Evolutionary conservation across 2,888 invertebrate genomes (phyloP), one percentile per base, ranked within the genome.

Genomic region (Plusia festucae): DNA sequence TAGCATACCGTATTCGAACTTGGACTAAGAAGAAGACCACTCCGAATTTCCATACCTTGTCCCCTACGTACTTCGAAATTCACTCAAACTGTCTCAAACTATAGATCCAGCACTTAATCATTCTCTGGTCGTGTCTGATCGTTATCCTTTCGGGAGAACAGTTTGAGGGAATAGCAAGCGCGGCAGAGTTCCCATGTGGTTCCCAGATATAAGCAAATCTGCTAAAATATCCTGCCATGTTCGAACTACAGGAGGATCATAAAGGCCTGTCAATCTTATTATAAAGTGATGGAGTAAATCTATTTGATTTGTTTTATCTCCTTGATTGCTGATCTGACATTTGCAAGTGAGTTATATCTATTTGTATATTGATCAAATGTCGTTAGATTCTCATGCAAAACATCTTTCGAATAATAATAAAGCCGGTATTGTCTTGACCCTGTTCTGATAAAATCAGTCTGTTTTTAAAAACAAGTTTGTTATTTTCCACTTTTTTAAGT

Each of bases 281-380:
- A 5, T 52, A 15, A 44, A 53, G 53, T 58, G 55, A 55, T 34
- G 53, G 64, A 60, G 60, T 57, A 64, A 74, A 60, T n/a, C n/a
- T 44, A 15, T 49, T 60, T 53, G 40, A 20, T 34, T 53, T 56
- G 55, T 40, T 60, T 53, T 30, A 46, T 1, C 7, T 30, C 8
- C 15, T 51, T 66, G 22, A 55, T 60, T 62, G 27, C 30, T 59
- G 30, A 52, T 58, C 59, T 51, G 32, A 53, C 53, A n/a, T 54
- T 60, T 27, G 9, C 18, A 52, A 30, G 24, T n/a, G 24, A 34
- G 18, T 52, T 53, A n/a, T 57, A 51, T 57, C 44, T 72, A 20
- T 60, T 51, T 72, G 27, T 54, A 44, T 9, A 59, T 53, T 67
- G 60, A 58, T 55, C 52, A 24, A 24, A 52, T 15, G 22, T 15